phyloP scores from a whole-genome alignment of 2,113 vertebrate genomes.

The Scolopax mira region DNA sequence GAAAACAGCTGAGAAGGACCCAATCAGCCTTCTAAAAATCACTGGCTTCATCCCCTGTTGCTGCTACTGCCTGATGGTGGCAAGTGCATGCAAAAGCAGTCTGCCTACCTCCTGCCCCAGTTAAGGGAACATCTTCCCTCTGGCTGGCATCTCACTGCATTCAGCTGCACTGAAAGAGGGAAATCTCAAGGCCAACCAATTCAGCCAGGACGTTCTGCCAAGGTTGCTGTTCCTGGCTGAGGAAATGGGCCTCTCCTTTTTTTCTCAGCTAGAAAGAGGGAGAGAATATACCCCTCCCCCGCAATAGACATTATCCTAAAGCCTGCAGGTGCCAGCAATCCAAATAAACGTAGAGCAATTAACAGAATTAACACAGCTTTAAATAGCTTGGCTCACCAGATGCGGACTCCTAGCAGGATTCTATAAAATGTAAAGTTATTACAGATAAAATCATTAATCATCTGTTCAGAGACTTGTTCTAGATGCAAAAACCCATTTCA shows the following conservation, averaged over 20 bases:
- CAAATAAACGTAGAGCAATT: constrained; percentile 80
- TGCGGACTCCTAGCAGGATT: constrained; percentile 75
- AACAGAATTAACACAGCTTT: constrained; percentile 84
- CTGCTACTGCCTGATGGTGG: background rate
- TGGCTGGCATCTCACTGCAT: constrained; percentile 9
- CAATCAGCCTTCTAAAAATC: background rate
- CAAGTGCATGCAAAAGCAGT: constrained; percentile 2
- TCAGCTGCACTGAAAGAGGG: constrained; percentile 44
- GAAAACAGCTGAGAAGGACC: background rate
- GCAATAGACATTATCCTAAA: constrained; percentile 63
- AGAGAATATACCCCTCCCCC: background rate
- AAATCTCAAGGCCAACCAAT: constrained; percentile 55
- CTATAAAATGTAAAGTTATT: constrained; percentile 81
- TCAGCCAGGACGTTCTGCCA: constrained; percentile 51
- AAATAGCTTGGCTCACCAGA: constrained; percentile 83
- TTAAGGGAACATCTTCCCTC: constrained; percentile 14
- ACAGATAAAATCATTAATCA: constrained; percentile 81
- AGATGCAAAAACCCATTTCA: constrained; percentile 72
- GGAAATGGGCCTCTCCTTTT: constrained; percentile 49
- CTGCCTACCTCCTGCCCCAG: background rate
- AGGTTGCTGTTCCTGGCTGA: constrained; percentile 49
- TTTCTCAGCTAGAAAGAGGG: constrained; percentile 45
- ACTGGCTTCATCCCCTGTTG: background rate
- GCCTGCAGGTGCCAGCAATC: constrained; percentile 80
- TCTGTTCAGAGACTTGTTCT: constrained; percentile 79